Base-by-base conservation (phyloP, 2,113 vertebrate species). In the Seriola dumerili region DNA sequence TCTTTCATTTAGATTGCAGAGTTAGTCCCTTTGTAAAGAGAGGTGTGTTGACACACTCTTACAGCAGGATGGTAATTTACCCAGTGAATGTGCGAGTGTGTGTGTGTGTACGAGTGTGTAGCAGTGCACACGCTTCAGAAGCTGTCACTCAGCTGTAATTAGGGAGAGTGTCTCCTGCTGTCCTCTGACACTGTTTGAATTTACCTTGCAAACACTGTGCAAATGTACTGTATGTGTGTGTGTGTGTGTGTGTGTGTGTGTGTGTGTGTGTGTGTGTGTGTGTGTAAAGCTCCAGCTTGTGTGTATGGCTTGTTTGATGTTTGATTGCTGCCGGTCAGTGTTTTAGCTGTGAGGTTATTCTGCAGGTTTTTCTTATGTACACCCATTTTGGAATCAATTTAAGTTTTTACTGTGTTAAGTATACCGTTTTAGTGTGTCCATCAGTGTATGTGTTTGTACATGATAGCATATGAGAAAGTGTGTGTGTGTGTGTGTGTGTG, bases 91-190 rank as follows among this genome's bases (percentile, higher is more conserved):
- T 71, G 16, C 44, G 72, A 25, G 67, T 55, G 65, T 57, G 32
- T 65, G 69, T 65, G 75, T 76, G 57, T 63, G 54, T 72, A 59
- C 36, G 34, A 46, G 50, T 65, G 73, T 84, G 62, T 62, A 42
- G 19, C 70, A 36, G 76, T 52, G 59, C 58, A 77, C 66, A 84
- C 29, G 34, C 82, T 83, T 78, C 75, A 69, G 75, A 89, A 81
- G 64, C 86, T 91, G 90, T 88, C 89, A 85, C 85, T 91, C 88
- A 83, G 61, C 64, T 85, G 84, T 88, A 90, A 93, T 94, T 89
- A 91, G 70, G 76, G 61, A 64, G 75, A 87, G 57, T 85, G 78
- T 91, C 74, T 86, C 66, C 72, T 78, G 76, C 78, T 85, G 76
- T 88, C 68, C 72, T 84, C 55, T 21, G 32, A 81, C 80, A 78